These are phyloP conservation scores for Emydura subglobosa DNA, from an alignment of 2,113 vertebrate genomes.

Conservation along the genomic window DNA sequence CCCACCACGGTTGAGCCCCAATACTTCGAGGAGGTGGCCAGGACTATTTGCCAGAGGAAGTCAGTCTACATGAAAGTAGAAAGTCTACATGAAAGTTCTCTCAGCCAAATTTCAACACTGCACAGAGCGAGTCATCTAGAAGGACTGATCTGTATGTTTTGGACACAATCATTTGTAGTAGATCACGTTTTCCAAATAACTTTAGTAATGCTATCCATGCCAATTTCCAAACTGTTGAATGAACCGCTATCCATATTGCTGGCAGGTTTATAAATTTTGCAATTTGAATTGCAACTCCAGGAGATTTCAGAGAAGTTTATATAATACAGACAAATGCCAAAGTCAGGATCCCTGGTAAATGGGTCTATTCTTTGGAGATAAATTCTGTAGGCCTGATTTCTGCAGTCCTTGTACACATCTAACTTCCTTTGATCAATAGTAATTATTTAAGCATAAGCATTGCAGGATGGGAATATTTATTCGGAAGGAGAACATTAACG, in stretches of 20 bases:
- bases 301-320: background rate
- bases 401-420: slow-evolving; percentile 3
- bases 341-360: background rate
- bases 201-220: background rate
- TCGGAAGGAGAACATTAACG: slow-evolving; percentile 9
- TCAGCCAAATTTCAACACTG: background rate
- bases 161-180: background rate
- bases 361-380: background rate
- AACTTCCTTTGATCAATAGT: background rate
- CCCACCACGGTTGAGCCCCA: background rate
- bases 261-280: background rate
- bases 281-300: background rate
- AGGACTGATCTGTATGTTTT: background rate
- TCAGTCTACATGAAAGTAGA: background rate
- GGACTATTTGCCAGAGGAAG: background rate
- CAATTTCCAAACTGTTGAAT: background rate
- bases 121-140: background rate
- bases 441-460: background rate
- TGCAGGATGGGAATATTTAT: slow-evolving; percentile 27
- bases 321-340: background rate
- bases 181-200: background rate
- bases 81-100: background rate
- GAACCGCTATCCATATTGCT: fast-evolving
- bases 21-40: background rate
- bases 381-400: background rate